These are phyloP conservation scores for Meganola albula DNA, from an alignment of 2,888 invertebrate genomes.

Conservation along the genomic window DNA sequence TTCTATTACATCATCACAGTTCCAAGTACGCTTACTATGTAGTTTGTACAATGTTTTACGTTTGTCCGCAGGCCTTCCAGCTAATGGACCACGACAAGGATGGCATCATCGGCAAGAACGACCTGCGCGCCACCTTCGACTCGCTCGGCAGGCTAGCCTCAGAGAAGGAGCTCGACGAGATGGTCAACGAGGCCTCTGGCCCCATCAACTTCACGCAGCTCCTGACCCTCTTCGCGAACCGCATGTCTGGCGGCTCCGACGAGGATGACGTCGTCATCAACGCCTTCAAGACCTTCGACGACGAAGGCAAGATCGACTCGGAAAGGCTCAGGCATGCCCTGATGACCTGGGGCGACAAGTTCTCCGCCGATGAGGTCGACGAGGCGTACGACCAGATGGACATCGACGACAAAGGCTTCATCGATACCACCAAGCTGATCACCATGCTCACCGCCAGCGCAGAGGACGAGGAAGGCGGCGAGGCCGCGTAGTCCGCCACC, in stretches of 20 bases:
- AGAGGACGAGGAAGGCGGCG: constrained; percentile 86
- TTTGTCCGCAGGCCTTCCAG: constrained; percentile 86
- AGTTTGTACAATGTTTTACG: not conserved
- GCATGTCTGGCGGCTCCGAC: constrained; percentile 94
- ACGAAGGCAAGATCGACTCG: constrained; percentile 91
- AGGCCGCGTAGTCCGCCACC: constrained; percentile 53
- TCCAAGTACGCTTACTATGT: not conserved
- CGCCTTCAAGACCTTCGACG: constrained; percentile 95
- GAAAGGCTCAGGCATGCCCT: constrained; percentile 93
- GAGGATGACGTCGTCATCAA: constrained; percentile 94
- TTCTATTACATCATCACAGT: constrained; percentile 24
- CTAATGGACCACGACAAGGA: constrained; percentile 98
- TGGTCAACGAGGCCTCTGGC: constrained; percentile 91
- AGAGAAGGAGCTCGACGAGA: constrained; percentile 94
- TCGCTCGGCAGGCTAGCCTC: constrained; percentile 92
- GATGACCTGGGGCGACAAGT: constrained; percentile 96
- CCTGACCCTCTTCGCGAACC: constrained; percentile 92
- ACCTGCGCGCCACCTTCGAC: constrained; percentile 94
- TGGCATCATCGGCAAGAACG: constrained; percentile 92
- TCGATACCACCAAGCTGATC: constrained; percentile 92
- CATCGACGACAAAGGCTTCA: constrained; percentile 93
- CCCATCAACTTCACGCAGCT: constrained; percentile 97
- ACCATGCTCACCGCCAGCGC: constrained; percentile 91
- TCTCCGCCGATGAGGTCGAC: constrained; percentile 91
- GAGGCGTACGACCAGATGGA: constrained; percentile 96